These are phyloP conservation scores for Incurvaria masculella DNA, from an alignment of 2,888 invertebrate genomes.

Conservation along the genomic window DNA sequence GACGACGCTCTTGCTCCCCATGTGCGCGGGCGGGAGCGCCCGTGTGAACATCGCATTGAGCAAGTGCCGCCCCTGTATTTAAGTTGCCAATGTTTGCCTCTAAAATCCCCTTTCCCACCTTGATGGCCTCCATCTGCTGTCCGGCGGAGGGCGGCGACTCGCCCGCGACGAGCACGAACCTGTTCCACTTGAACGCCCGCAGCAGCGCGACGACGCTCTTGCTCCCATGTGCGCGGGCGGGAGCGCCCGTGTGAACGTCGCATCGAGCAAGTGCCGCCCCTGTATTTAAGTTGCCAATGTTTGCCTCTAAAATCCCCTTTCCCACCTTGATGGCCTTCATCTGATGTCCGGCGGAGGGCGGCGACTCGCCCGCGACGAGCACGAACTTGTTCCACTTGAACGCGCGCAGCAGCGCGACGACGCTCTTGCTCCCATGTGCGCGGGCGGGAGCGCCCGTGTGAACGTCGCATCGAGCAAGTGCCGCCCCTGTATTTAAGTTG, in stretches of 20 bases:
- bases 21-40: conserved; percentile 78
- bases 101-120: conserved; percentile 46
- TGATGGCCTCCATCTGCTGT: conserved; percentile 72
- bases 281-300: too few species aligned
- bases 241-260: conserved; percentile 79
- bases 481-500: conserved; percentile 79
- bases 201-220: conserved; percentile 87
- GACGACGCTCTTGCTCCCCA: conserved; percentile 85
- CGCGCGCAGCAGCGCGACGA: conserved; percentile 77
- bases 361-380: conserved; percentile 68
- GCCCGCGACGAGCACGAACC: conserved; percentile 76
- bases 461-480: conserved; percentile 61
- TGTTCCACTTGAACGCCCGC: conserved; percentile 76
- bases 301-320: not conserved
- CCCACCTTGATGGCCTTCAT: conserved; percentile 72
- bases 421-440: conserved; percentile 82
- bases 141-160: conserved; percentile 65
- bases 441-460: conserved; percentile 80
- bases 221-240: conserved; percentile 80
- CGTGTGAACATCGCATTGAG: conserved; percentile 70
- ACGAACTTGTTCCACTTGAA: conserved; percentile 83
- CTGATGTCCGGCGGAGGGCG: conserved; percentile 68
- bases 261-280: conserved; percentile 52
- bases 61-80: conserved; percentile 70
- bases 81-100: too few species aligned